Base-by-base conservation (phyloP, 2,113 vertebrate genomes). In the Martes martes region DNA sequence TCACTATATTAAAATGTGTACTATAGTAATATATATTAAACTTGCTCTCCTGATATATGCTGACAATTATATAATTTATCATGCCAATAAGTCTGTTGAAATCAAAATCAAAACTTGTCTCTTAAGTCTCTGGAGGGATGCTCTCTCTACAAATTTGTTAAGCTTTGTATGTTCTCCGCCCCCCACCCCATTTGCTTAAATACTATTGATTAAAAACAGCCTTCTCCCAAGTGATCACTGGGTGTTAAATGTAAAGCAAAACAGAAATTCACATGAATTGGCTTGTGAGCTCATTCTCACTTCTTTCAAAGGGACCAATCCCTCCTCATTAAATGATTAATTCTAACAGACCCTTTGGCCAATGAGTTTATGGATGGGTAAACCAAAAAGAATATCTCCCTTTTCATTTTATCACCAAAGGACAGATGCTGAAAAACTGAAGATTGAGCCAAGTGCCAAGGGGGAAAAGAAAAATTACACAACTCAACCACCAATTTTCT, bases 21-120 rank as follows among this genome's bases (percentile, higher is more conserved):
- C 71, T 31, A 65, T 26, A 63, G 65, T 76, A 96, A 91, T 57
- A 89, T 50, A 63, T 45, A 95, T 86, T 79, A 94, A 79, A 83
- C 50, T 80, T 87, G 28, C 45, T 95, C 73, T 87, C 47, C 79
- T 92, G 28, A 59, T 84, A 76, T 23, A 67, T n/a, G 45, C 82
- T 88, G 80, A 96, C 85, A 95, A 81, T 96, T 85, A 92, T 65
- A 87, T 63, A 90, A 23, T 79, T 97, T 96, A 92, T 81, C 88
- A 84, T 42, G 23, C 61, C 90, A 97, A 82, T 81, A 95, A 94
- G 55, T 91, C 97, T 91, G 85, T 7, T 89, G 69, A 95, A 97
- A 94, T 80, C n/a, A 63, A 95, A 83, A 97, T 93, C 73, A 89
- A 84, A 92, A 92, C 76, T 94, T 90, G 9, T 96, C 76, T 97